Evolutionary conservation across 1,140 invertebrate genomes (phyloP), one percentile per base, ranked within the genome.

Genomic region (Lordiphosa stackelbergi): DNA sequence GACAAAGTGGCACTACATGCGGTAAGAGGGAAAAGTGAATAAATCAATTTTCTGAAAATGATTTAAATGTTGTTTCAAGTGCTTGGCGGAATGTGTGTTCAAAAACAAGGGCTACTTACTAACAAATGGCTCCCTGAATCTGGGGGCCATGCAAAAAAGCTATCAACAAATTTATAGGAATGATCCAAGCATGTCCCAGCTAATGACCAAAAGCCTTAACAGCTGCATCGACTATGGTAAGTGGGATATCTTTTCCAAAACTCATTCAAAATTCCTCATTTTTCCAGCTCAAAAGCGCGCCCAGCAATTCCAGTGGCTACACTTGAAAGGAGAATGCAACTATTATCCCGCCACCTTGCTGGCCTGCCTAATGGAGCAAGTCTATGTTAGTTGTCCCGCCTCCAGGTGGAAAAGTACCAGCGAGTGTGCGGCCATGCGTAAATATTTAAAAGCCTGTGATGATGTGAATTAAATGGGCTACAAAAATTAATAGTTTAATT

Each of bases 1-100:
- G 66, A 77, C 37, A 77, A 77, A 19, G 68, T 77, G 2, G 73
- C 68, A 0, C n/a, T 77, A 4, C 63, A 77, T 57, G 73, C 73
- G 9, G 73, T 72, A 24, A 57, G 52, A 43, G 22, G n/a, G 52
- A 19, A 19, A 9, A 8, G 3, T 11, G 7, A 5, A 0, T 31
- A 1, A 1, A 16, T 3, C 8, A 12, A 3, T 11, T 11, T 37
- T 4, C 6, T 28, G 6, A 9, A 19, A 9, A 38, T 9, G 31
- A 31, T 45, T 11, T 46, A 0, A 34, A n/a, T n/a, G 0, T 2
- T 40, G 11, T n/a, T 28, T 53, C 0, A n/a, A 69, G 73, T 77
- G 73, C 10, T 69, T 78, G 46, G 73, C 73, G 1, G 73, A 77
- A 37, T 77, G 73, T 19, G 43, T 56, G 2, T 77, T 77, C 28